phyloP scores from a whole-genome alignment of 30 jellyfish, hydroid and myxozoan genomes.

The Calvadosia cruxmelitensis region DNA sequence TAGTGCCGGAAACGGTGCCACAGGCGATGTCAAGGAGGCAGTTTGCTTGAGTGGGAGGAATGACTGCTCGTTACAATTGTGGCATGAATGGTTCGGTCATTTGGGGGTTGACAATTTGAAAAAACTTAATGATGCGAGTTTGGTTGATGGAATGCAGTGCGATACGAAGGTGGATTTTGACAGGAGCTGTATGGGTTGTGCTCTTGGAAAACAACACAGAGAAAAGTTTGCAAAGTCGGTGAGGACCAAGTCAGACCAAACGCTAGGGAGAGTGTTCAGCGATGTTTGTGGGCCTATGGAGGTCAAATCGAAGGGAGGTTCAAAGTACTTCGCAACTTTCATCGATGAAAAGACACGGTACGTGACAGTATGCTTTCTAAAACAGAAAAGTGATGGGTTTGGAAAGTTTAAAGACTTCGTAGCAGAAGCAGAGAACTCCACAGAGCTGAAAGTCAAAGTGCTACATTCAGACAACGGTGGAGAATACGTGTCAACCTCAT shows the following conservation, averaged over 20 bases:
- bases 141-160: slow-evolving; percentile 20
- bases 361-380: slow-evolving; percentile 6
- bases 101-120: slow-evolving; percentile 32
- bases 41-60: too few species aligned
- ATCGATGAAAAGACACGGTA: slow-evolving; percentile 19
- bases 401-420: slow-evolving; percentile 8
- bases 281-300: slow-evolving; percentile 48
- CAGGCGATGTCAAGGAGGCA: slow-evolving; percentile 2
- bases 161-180: slow-evolving; percentile 2
- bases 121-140: neutral
- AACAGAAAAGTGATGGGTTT: slow-evolving; percentile 24
- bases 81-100: slow-evolving; percentile 42
- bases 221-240: slow-evolving; percentile 21
- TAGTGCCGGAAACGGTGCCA: slow-evolving; percentile 13
- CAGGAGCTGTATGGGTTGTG: slow-evolving; percentile 43
- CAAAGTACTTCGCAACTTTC: slow-evolving; percentile 33
- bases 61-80: neutral
- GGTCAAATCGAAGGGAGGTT: slow-evolving; percentile 40
- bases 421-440: slow-evolving; percentile 4
- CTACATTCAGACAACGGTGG: slow-evolving; percentile 34
- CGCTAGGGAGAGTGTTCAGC: slow-evolving; percentile 18
- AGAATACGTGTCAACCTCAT: neutral
- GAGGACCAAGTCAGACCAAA: neutral
- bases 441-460: neutral
- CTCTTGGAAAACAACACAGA: slow-evolving; percentile 19